phyloP scores from a whole-genome alignment of 2,888 invertebrate species.

The Parapristionchus giblindavisi region DNA sequence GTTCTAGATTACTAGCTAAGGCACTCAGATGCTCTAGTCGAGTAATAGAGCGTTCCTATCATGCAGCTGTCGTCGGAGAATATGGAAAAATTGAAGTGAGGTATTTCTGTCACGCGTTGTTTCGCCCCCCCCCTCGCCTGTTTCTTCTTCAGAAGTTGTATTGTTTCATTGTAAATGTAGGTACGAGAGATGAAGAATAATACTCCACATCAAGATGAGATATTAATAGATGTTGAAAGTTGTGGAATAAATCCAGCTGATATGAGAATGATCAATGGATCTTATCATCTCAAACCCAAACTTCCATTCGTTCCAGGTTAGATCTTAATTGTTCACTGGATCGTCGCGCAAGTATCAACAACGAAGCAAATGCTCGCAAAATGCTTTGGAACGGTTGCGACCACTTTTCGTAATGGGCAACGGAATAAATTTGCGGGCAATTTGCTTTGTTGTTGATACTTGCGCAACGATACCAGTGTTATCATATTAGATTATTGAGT shows the following conservation, averaged over 20 bases:
- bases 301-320: constrained; percentile 75
- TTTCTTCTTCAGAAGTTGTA: background rate
- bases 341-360: background rate
- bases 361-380: background rate
- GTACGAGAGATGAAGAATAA: constrained; percentile 41
- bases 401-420: too few species aligned
- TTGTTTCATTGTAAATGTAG: background rate
- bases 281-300: constrained; percentile 72
- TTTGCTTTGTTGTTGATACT: too few species aligned
- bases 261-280: constrained; percentile 74
- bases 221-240: constrained; percentile 73
- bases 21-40: background rate
- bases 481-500: background rate
- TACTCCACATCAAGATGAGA: constrained; percentile 41
- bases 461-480: background rate
- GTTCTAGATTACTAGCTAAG: background rate
- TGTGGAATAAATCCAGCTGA: constrained; percentile 79
- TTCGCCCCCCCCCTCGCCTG: too few species aligned
- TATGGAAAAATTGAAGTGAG: constrained; percentile 29
- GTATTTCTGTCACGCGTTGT: background rate
- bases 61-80: constrained; percentile 28
- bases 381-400: background rate
- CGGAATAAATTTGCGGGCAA: too few species aligned
- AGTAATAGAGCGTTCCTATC: background rate
- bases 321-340: background rate